Evolutionary conservation across 2,888 invertebrate species (phyloP), one percentile per base, ranked within the genome.

Genomic region (Sesia bembeciformis): DNA sequence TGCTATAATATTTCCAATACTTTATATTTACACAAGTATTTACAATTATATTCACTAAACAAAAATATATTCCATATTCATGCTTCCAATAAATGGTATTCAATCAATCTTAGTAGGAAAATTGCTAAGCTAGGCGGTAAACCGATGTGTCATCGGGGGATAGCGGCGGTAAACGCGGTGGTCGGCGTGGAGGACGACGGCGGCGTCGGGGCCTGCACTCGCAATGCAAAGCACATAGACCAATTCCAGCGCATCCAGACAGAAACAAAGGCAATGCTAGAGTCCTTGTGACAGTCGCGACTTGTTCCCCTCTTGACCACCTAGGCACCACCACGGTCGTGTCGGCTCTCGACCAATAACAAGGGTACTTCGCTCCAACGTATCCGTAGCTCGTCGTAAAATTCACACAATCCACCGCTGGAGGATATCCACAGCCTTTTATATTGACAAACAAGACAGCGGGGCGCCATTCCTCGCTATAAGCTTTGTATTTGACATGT

Each of bases 161-260:
- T 53, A 93, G 90, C 0, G 90, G 76, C 3, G 91, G 89, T n/a
- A 87, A 57, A 58, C 93, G 91, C 43, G 23, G 23, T 57, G 93
- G 93, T 57, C 93, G 88, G 57, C 92, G 90, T 39, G 93, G 87
- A 76, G 94, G 85, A 81, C 92, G 85, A 73, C 93, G 81, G 74
- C 94, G 90, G 64, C 93, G 90, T 67, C 94, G 91, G 84, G 95
- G 82, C 63, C 93, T 91, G 83, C 96, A 96, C 82, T 96, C 96
- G 82, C 96, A 96, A 81, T 96, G 96, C 92, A 96, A 92, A 57
- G 96, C 94, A 83, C 96, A 96, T 57, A 96, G 91, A 40, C 95
- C 95, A 63, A 96, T 93, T 56, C 96, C 96, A 62, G 96, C 95
- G 68, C 95, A 94, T 64, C 95, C 91, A 54, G 96, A 95, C 72